These are phyloP conservation scores for Xiphorhynchus erythropygius DNA, from an alignment of 2,797 vertebrate species.

Conservation along the genomic window DNA sequence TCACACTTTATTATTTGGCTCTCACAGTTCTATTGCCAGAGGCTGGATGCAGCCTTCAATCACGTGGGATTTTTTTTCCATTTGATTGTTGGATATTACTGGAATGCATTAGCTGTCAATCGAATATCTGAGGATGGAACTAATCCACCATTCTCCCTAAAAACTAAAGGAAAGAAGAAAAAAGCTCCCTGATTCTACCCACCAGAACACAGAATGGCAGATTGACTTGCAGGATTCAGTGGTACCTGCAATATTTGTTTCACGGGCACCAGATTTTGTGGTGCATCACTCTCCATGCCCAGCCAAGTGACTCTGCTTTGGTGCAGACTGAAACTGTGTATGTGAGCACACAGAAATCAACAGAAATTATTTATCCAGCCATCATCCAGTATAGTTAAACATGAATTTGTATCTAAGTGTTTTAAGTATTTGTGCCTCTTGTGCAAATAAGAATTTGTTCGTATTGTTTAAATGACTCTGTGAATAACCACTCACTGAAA, in stretches of 20 bases:
- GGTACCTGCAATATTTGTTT: background rate
- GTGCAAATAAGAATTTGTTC: background rate
- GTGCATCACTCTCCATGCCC: background rate
- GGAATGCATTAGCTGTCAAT: background rate
- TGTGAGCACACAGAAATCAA: background rate
- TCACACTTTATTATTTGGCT: background rate
- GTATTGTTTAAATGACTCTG: background rate
- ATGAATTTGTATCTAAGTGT: background rate
- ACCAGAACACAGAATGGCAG: background rate
- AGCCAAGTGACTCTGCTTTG: background rate
- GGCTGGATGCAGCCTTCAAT: background rate
- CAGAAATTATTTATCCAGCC: background rate
- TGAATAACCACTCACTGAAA: background rate
- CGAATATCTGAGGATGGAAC: rapidly evolving
- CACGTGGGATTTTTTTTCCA: background rate
- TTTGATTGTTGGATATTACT: background rate
- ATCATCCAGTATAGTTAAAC: background rate
- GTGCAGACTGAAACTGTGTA: background rate
- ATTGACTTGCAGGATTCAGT: background rate
- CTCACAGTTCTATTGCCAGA: background rate
- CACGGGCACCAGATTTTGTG: background rate
- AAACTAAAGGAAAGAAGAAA: background rate
- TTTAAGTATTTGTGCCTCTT: background rate
- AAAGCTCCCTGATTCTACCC: background rate
- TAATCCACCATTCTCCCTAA: background rate